Percentiles rank a stretch among this genome's conserved stretches.
These are phyloP conservation scores for Natator depressus DNA, from an alignment of 2,113 vertebrate species.

Conservation along the genomic window DNA sequence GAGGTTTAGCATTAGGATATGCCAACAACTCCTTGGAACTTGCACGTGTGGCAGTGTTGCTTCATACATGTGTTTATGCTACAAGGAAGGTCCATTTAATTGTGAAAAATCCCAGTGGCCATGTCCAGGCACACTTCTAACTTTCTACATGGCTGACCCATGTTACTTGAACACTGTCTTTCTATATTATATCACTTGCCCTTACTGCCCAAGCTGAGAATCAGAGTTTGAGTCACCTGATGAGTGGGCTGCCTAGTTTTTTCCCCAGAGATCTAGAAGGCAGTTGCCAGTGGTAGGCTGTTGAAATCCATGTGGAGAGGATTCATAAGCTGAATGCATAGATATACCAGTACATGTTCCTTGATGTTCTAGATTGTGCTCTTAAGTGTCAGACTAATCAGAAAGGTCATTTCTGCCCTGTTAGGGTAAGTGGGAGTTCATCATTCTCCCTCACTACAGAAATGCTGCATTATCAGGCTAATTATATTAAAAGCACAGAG, in stretches of 20 bases:
- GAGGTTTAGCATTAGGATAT: background rate
- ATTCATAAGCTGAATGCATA: background rate
- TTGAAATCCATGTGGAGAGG: background rate
- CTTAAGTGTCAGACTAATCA: background rate
- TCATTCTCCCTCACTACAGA: background rate
- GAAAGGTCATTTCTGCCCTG: background rate
- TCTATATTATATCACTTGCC: background rate
- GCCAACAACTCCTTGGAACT: background rate
- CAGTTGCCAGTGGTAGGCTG: background rate
- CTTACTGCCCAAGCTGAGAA: background rate
- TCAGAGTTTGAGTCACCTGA: background rate
- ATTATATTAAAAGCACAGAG: slow-evolving; percentile 6
- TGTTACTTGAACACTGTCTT: background rate
- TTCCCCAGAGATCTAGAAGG: background rate
- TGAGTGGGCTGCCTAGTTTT: background rate
- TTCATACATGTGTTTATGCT: background rate
- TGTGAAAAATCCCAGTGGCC: background rate
- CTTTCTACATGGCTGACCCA: background rate
- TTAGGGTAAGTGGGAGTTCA: background rate
- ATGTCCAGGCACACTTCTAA: background rate
- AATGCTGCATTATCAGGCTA: background rate
- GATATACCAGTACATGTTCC: background rate
- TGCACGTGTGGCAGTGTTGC: background rate
- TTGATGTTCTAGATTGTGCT: background rate
- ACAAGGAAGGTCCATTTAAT: background rate